Percentiles rank a stretch among this genome's conserved stretches.
Evolutionary conservation across 1,140 invertebrate species (phyloP).

Genomic region (Formica exsecta): DNA sequence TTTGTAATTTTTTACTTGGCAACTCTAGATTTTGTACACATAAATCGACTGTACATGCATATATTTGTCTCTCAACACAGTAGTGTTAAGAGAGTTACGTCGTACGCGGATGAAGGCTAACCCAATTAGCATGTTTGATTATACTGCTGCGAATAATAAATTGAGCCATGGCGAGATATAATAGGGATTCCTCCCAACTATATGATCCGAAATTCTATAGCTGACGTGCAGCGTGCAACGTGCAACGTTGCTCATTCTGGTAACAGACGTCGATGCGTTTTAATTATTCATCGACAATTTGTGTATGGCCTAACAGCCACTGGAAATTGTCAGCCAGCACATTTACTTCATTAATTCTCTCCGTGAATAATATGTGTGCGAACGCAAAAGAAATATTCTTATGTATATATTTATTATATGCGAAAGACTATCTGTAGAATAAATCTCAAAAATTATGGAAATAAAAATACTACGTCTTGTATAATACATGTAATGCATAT

Average conservation of each 20-base stretch:
- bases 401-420: not conserved
- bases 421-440: not conserved
- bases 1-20: not conserved
- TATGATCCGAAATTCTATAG: slow-evolving; percentile 60
- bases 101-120: slow-evolving; percentile 44
- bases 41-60: not conserved
- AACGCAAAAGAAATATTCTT: too few species aligned
- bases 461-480: not conserved
- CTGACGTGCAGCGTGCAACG: not conserved
- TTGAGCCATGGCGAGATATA: slow-evolving; percentile 50
- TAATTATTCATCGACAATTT: slow-evolving; percentile 50
- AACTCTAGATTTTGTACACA: not conserved
- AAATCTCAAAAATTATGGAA: not conserved
- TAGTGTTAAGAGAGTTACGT: slow-evolving; percentile 26
- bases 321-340: not conserved
- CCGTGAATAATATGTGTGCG: not conserved
- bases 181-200: slow-evolving; percentile 31
- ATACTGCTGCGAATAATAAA: slow-evolving; percentile 58
- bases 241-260: slow-evolving; percentile 37
- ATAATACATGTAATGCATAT: not conserved
- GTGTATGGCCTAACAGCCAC: not conserved
- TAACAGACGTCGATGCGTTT: slow-evolving; percentile 5
- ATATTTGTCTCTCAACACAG: not conserved
- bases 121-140: slow-evolving; percentile 65
- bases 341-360: not conserved